Percentiles rank a stretch among this genome's conserved stretches.
These are phyloP conservation scores for Caretta caretta DNA, from an alignment of 2,113 vertebrate genomes.

Conservation along the genomic window DNA sequence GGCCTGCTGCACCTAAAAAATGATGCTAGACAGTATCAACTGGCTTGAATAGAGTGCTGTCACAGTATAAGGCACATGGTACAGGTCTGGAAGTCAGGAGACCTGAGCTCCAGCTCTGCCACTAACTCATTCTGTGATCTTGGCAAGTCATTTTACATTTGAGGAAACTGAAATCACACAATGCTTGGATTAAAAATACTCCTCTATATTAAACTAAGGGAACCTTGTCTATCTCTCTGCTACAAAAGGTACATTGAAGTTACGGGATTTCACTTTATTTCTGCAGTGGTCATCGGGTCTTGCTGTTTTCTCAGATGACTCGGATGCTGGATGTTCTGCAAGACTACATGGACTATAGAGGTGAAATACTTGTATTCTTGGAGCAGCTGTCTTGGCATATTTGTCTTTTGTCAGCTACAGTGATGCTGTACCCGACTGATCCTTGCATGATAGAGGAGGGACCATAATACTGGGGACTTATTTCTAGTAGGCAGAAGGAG, in stretches of 20 bases:
- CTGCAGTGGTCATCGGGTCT: slow-evolving; percentile 88
- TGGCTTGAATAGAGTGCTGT: not conserved
- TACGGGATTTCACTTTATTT: not conserved
- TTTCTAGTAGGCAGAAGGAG: not conserved
- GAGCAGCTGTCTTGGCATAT: not conserved
- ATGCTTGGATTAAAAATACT: not conserved
- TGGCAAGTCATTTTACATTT: not conserved
- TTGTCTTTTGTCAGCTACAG: not conserved
- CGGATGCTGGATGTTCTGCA: slow-evolving; percentile 94
- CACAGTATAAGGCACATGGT: not conserved
- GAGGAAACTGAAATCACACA: not conserved
- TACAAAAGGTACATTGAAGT: not conserved
- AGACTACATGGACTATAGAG: slow-evolving; percentile 94
- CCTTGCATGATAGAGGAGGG: not conserved
- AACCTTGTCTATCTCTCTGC: not conserved
- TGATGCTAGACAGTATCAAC: not conserved
- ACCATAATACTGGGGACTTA: not conserved
- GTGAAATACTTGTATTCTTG: slow-evolving; percentile 61
- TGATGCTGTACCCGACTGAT: not conserved
- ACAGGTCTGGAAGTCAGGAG: not conserved
- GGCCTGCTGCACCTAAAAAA: not conserved
- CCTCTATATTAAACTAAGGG: not conserved
- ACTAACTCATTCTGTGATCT: not conserved
- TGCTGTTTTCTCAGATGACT: slow-evolving; percentile 97
- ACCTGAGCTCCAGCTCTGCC: not conserved